Percentiles rank a stretch among this genome's conserved stretches.
Conservation (phyloP, 2,113 vertebrate species). For the Athene cunicularia region DNA sequence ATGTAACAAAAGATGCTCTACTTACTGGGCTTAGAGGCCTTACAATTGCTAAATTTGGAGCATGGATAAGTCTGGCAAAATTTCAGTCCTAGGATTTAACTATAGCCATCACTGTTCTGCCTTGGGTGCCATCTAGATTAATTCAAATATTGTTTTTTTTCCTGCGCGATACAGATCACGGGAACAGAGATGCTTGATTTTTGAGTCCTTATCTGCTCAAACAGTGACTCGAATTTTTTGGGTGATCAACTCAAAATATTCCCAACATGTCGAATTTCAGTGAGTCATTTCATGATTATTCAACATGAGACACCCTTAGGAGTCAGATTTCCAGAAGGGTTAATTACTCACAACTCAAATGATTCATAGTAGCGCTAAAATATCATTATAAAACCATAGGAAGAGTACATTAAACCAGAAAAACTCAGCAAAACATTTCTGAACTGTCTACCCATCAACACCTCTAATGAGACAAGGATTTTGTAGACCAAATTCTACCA, state of each 20-base stretch:
- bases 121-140: not conserved
- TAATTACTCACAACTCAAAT: constrained; percentile 12
- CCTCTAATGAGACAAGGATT: not conserved
- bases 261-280: not conserved
- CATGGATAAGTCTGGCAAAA: not conserved
- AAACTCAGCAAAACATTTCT: not conserved
- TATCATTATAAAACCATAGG: not conserved
- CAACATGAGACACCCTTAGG: not conserved
- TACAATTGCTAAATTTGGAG: not conserved
- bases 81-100: not conserved
- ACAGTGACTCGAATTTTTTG: not conserved
- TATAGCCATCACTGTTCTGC: not conserved
- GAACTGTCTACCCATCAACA: not conserved
- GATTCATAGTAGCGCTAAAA: not conserved
- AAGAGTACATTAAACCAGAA: not conserved
- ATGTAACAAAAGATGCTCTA: not conserved
- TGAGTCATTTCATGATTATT: not conserved
- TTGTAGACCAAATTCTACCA: not conserved
- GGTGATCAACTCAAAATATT: not conserved
- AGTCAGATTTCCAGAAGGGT: not conserved
- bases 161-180: not conserved
- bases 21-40: not conserved
- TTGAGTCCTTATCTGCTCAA: not conserved
- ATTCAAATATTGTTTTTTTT: not conserved
- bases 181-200: not conserved